phyloP scores from a whole-genome alignment of 2,113 vertebrate species.

The Euleptes europaea region DNA sequence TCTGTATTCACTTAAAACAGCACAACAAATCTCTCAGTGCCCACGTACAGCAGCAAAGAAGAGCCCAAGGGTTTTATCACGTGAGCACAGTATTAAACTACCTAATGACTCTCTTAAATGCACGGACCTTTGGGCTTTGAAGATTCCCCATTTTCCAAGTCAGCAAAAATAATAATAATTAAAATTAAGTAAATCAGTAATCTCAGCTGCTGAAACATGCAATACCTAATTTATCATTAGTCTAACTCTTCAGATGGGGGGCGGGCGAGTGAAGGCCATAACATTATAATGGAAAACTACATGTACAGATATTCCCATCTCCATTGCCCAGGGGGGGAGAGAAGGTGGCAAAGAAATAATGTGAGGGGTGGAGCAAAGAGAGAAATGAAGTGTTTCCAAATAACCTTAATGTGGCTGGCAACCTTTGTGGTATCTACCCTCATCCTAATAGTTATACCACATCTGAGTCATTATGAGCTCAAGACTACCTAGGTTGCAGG shows the following conservation, averaged over 20 bases:
- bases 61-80: slow-evolving; percentile 16
- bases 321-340: not conserved
- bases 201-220: slow-evolving; percentile 2
- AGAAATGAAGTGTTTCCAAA: not conserved
- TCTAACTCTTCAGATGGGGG: not conserved
- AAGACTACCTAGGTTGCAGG: not conserved
- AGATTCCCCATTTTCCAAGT: slow-evolving; percentile 26
- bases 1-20: not conserved
- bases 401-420: not conserved
- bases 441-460: not conserved
- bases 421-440: not conserved
- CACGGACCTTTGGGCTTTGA: slow-evolving; percentile 47
- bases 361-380: not conserved
- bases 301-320: not conserved
- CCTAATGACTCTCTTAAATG: slow-evolving; percentile 36
- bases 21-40: not conserved
- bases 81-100: slow-evolving; percentile 52
- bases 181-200: slow-evolving; percentile 23
- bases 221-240: not conserved
- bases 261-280: not conserved
- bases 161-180: slow-evolving; percentile 36
- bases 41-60: not conserved
- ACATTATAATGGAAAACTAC: not conserved
- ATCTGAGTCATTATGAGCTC: not conserved
- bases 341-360: not conserved